Evolutionary conservation across 2,888 invertebrate genomes (phyloP), one percentile per base, ranked within the genome.

Genomic region (Phragmatobia fuliginosa): DNA sequence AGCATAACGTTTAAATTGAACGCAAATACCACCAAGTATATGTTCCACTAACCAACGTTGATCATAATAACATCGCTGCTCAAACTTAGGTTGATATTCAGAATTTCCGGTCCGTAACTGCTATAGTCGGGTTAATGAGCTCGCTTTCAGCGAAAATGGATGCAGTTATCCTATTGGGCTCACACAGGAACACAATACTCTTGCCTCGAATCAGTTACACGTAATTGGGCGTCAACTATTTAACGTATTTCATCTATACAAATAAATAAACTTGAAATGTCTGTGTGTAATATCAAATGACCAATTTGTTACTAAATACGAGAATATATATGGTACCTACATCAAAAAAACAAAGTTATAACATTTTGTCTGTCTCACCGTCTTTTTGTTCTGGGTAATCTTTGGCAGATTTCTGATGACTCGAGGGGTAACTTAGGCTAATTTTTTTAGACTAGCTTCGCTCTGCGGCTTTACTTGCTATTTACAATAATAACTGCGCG

Each of bases 11-110:
- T 28, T 2, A 63, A 45, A 63, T 63, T n/a, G 32, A 32, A 49
- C 49, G 45, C 16, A 63, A 63, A n/a, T 49, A 63, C 28, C 21
- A 21, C 31, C 1, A 28, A 38, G 14, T 49, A 16, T 6, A 10
- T 45, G 32, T 45, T 32, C 32, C n/a, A 28, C 28, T 45, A 49
- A n/a, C 41, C 41, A 32, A 21, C n/a, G 63, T 49, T 49, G 49
- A 63, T 49, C 32, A 32, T 33, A 63, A 45, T n/a, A 63, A 32
- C n/a, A 49, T 25, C 32, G 31, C 32, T 63, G 63, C 45, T 32
- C n/a, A 63, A 32, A 63, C 31, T 63, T n/a, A 7, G 8, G 10
- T 63, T 18, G n/a, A 25, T 49, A 33, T 63, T n/a, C 63, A 10
- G 45, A 49, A 25, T 49, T 32, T 49, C 49, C 21, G n/a, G 49